These are phyloP conservation scores for Ceratothoa steindachneri DNA, from an alignment of 2,888 invertebrate species.

Conservation along the genomic window DNA sequence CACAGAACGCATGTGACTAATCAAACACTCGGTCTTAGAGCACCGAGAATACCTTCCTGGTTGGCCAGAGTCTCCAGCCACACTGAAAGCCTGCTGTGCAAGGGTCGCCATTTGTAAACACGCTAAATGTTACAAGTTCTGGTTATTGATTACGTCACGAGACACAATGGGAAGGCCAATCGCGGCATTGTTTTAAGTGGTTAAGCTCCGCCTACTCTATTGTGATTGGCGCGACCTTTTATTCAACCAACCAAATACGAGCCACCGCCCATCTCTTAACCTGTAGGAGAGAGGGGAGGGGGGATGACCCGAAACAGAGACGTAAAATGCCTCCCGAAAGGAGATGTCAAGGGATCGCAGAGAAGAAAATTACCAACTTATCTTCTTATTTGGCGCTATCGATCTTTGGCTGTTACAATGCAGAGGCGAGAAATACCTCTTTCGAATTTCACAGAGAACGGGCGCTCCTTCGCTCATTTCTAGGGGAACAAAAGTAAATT, in stretches of 20 bases:
- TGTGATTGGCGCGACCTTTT: slow-evolving; percentile 13
- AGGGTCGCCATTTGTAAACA: slow-evolving; percentile 45
- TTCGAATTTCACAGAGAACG: neutral
- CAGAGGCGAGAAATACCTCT: neutral
- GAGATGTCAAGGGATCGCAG: neutral
- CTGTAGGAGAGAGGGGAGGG: neutral
- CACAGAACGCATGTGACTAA: neutral
- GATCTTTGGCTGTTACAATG: neutral
- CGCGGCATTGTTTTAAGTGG: slow-evolving; percentile 38
- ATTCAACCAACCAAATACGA: neutral
- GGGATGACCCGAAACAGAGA: neutral
- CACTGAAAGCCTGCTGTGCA: slow-evolving; percentile 36
- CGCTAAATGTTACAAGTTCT: slow-evolving; percentile 39
- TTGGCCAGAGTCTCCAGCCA: slow-evolving; percentile 34
- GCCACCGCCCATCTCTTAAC: neutral
- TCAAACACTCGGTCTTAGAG: neutral
- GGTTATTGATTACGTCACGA: slow-evolving; percentile 47
- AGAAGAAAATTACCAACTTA: neutral
- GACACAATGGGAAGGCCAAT: slow-evolving; percentile 47
- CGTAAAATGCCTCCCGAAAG: neutral
- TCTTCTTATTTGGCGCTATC: neutral
- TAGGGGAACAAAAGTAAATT: too few species aligned
- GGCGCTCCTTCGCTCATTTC: too few species aligned
- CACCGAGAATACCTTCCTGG: neutral
- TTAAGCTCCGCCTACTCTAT: neutral